A percentile compares a stretch with the other conserved stretches of the same genome.
These are phyloP conservation scores for Allobates femoralis DNA, from an alignment of 2,797 vertebrate genomes.

Conservation along the genomic window DNA sequence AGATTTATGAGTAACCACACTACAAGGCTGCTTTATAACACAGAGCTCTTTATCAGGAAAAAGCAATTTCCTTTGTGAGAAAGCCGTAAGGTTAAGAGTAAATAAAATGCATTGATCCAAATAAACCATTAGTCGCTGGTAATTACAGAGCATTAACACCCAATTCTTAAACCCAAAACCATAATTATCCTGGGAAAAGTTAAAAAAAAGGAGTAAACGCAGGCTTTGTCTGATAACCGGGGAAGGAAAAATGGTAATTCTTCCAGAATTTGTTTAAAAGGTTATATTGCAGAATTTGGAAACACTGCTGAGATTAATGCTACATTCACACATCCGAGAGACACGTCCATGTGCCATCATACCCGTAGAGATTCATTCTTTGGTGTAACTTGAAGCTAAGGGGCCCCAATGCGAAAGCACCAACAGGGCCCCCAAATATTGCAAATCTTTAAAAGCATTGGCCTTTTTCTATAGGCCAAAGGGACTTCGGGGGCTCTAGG, in stretches of 20 bases:
- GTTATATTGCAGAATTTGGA: neutral
- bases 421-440: too few relatives aligned
- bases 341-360: too few relatives aligned
- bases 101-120: slow-evolving; percentile 56
- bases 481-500: too few relatives aligned
- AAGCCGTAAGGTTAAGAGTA: slow-evolving; percentile 36
- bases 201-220: neutral
- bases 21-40: slow-evolving; percentile 45
- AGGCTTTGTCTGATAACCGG: neutral
- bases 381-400: too few relatives aligned
- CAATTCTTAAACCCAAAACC: slow-evolving; percentile 11
- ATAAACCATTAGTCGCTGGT: slow-evolving; percentile 49
- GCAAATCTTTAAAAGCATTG: too few relatives aligned
- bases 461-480: too few relatives aligned
- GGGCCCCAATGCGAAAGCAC: too few relatives aligned
- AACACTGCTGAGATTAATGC: neutral
- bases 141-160: slow-evolving; percentile 56
- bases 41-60: slow-evolving; percentile 28
- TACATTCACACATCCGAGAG: too few relatives aligned
- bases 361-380: too few relatives aligned
- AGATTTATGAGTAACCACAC: slow-evolving; percentile 52
- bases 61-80: slow-evolving; percentile 54
- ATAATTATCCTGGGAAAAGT: slow-evolving; percentile 37
- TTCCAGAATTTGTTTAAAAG: neutral
- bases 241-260: neutral